Evolutionary conservation across 2,888 invertebrate species (phyloP).

Genomic region (Diaphora mendica): DNA sequence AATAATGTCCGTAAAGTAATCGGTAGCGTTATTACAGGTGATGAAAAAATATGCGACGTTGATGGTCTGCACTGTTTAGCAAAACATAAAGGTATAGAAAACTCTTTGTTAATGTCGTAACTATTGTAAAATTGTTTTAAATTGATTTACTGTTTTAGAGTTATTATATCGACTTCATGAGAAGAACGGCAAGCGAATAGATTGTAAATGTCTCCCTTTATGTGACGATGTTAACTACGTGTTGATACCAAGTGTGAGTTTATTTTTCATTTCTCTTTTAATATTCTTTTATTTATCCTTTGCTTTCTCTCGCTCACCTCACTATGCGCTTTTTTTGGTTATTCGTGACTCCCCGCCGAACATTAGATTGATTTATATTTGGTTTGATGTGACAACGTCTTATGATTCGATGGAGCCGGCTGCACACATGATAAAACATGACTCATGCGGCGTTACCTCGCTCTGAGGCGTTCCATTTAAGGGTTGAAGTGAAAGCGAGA

Average conservation of each 20-base stretch:
- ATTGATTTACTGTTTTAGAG: constrained; percentile 65
- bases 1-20: background rate
- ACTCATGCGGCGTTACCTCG: too few relatives aligned
- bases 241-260: constrained; percentile 86
- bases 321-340: too few relatives aligned
- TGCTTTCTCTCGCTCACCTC: too few relatives aligned
- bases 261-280: background rate
- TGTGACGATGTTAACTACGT: constrained; percentile 91
- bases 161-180: constrained; percentile 83
- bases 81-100: constrained; percentile 80
- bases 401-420: too few relatives aligned
- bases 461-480: too few relatives aligned
- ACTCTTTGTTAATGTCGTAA: background rate
- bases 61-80: constrained; percentile 88
- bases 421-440: too few relatives aligned
- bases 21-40: constrained; percentile 67
- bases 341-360: too few relatives aligned
- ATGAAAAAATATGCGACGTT: constrained; percentile 87
- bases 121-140: background rate
- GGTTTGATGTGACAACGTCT: too few relatives aligned
- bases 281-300: too few relatives aligned
- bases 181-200: constrained; percentile 80
- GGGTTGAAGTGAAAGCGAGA: too few relatives aligned
- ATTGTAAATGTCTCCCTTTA: constrained; percentile 89
- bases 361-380: too few relatives aligned